Evolutionary conservation across 2,113 vertebrate species (phyloP), one percentile per base, ranked within the genome.

Genomic region (Mustela nigripes): DNA sequence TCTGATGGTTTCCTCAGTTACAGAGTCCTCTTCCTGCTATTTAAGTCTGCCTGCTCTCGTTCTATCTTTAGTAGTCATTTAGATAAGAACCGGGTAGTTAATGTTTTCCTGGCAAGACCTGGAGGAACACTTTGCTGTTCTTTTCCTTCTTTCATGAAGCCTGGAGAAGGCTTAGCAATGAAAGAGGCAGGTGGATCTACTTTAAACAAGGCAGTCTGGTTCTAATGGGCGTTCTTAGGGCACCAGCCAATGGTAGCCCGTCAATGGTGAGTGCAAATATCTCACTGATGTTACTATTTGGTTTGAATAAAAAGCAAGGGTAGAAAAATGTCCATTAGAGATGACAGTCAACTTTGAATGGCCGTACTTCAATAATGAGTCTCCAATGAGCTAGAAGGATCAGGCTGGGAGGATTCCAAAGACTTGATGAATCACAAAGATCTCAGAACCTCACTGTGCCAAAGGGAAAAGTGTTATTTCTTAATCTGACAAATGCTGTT

Each of bases 11-110:
- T 95, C 45, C 50, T 97, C 80, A 62, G 92, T 85, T 92, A 50
- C 87, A 33, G 16, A 80, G 10, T 85, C 58, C 9, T 91, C 80
- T 84, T 96, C 36, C 74, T 82, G 58, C 80, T 95, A 36, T 95
- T 96, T 97, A 97, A 95, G 96, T 85, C 74, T 56, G 11, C 90
- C 71, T 92, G 42, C 69, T 90, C 80, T 39, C 58, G 24, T 83
- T 95, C 94, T 97, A 21, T 87, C 90, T 97, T 97, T 90, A 98
- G 92, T 50, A 92, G 53, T 88, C 94, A 58, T 96, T 86, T 93
- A 96, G 92, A 82, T 94, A 96, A 96, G 67, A 94, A 50, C 80
- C 71, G 53, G 94, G 48, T 82, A 88, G 81, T 78, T 92, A 81
- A 85, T 91, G 78, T 89, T 96, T 96, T 90, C 73, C 94, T 96